Evolutionary conservation across 2,797 vertebrate genomes (phyloP).

Genomic region (Spinibarbus caldwelli): DNA sequence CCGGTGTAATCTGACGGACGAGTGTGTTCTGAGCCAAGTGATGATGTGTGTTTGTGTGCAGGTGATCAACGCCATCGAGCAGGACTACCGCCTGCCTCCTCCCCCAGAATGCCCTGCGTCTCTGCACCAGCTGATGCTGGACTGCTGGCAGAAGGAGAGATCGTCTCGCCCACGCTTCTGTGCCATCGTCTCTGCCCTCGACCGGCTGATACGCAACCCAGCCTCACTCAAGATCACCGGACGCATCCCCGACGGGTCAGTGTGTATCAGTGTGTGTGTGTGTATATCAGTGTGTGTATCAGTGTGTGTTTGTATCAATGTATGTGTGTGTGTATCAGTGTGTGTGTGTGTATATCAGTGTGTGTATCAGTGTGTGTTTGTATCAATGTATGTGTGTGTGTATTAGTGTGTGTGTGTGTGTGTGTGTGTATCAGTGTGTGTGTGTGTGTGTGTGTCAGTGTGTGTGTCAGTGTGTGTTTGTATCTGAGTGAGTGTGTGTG

Average conservation of each 20-base stretch:
- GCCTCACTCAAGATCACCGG: slow-evolving; percentile 82
- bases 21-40: not conserved
- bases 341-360: no score
- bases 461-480: slow-evolving; percentile 64
- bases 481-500: slow-evolving; percentile 70
- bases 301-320: no score
- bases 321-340: no score
- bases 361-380: no score
- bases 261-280: no score
- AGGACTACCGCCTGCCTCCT: slow-evolving; percentile 92
- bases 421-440: not conserved
- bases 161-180: slow-evolving; percentile 73
- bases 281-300: no score
- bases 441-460: no score
- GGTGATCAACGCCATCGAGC: slow-evolving; percentile 91
- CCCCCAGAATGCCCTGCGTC: slow-evolving; percentile 91
- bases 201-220: slow-evolving; percentile 88
- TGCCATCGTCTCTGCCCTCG: slow-evolving; percentile 83
- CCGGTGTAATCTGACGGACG: no score
- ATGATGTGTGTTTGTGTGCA: slow-evolving; percentile 46
- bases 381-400: not conserved
- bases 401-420: not conserved
- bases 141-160: slow-evolving; percentile 97
- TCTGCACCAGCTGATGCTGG: slow-evolving; percentile 92
- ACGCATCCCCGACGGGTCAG: slow-evolving; percentile 76